phyloP scores from a whole-genome alignment of 2,797 vertebrate species.

The Peromyscus aztecus region DNA sequence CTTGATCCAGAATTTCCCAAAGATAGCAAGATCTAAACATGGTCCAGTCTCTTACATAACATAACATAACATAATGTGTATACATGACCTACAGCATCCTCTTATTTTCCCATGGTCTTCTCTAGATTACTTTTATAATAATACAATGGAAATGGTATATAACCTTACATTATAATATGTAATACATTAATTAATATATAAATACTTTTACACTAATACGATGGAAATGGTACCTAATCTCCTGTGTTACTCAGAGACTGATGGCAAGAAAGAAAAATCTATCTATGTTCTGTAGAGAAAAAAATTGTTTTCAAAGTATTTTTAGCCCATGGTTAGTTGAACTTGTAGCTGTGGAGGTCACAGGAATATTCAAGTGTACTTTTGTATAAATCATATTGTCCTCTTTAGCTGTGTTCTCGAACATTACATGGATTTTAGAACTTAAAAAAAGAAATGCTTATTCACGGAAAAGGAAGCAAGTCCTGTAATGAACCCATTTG shows the following conservation, averaged over 20 bases:
- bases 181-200: no score
- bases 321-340: background rate
- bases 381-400: background rate
- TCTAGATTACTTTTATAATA: background rate
- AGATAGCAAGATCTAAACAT: background rate
- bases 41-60: background rate
- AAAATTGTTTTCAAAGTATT: background rate
- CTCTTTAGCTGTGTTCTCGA: background rate
- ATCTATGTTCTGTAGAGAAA: background rate
- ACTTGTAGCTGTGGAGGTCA: background rate
- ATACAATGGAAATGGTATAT: background rate
- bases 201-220: no score
- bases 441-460: background rate
- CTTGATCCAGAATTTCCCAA: background rate
- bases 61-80: background rate
- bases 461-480: background rate
- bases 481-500: background rate
- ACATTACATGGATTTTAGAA: constrained; percentile 13
- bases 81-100: background rate
- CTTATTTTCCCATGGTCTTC: background rate
- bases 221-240: background rate
- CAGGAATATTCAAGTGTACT: background rate
- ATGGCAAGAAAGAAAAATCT: background rate
- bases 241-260: background rate
- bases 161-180: background rate